Conservation (phyloP, 2,797 vertebrate species). For the Liasis olivaceus region DNA sequence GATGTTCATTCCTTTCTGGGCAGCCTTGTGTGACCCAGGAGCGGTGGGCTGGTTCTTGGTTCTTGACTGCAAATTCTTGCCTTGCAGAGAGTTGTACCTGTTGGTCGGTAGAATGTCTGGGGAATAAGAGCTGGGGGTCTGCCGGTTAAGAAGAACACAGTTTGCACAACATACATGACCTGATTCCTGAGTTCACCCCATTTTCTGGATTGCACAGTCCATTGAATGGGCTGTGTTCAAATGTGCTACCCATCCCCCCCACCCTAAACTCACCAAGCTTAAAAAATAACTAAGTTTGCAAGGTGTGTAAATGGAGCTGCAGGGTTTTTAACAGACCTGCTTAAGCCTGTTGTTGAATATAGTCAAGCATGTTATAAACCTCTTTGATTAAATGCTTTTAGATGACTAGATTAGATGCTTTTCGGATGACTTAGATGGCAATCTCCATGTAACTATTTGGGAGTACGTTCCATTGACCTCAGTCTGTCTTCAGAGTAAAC, state of each 20-base stretch:
- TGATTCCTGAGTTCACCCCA: neutral
- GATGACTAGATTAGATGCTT: no score
- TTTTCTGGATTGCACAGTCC: neutral
- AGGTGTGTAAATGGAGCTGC: no score
- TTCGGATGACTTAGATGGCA: no score
- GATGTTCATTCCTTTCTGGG: neutral
- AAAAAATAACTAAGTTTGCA: neutral
- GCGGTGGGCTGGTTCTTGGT: neutral
- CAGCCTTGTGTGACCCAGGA: neutral
- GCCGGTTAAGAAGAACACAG: neutral
- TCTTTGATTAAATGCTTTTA: no score
- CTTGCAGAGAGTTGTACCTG: neutral
- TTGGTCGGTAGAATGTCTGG: neutral
- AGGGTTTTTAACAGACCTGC: no score
- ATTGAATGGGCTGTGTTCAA: neutral
- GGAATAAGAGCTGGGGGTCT: slow-evolving; percentile 13
- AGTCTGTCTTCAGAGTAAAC: no score
- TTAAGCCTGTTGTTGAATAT: no score
- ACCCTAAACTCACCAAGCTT: neutral
- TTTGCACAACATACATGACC: neutral
- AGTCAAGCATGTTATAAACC: no score
- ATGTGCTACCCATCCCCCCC: neutral
- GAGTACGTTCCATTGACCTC: no score
- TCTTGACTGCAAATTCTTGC: neutral
- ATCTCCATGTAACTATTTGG: no score